phyloP scores from a whole-genome alignment of 2,797 vertebrate genomes.

The Allochrocebus solatus region DNA sequence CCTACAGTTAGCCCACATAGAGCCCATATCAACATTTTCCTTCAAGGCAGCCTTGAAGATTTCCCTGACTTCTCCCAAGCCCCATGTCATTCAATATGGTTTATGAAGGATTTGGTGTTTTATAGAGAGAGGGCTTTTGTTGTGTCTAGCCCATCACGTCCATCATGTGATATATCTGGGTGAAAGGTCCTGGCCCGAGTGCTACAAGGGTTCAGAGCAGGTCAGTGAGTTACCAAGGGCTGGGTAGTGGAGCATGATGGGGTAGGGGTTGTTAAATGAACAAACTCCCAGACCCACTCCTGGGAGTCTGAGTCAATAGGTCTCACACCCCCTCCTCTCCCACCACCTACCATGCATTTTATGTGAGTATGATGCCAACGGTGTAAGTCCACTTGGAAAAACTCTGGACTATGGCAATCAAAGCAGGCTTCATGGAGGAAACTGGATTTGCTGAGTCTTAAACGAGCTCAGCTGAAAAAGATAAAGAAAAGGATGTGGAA shows the following conservation, averaged over 20 bases:
- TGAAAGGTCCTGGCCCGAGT: not conserved
- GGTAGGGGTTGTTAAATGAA: not conserved
- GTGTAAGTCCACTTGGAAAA: not conserved
- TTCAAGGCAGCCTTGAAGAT: not conserved
- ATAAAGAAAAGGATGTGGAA: not conserved
- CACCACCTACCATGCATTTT: not conserved
- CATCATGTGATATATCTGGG: not conserved
- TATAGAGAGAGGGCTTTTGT: not conserved
- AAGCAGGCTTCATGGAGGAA: not conserved
- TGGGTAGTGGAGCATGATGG: no score
- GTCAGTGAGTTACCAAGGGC: not conserved
- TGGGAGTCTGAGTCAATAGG: not conserved
- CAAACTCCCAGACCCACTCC: not conserved
- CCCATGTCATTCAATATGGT: not conserved
- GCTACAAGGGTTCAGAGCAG: not conserved
- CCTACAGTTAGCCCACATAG: not conserved
- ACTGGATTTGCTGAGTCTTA: not conserved
- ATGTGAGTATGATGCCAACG: not conserved
- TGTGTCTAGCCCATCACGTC: not conserved
- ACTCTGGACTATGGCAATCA: not conserved
- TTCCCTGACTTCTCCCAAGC: not conserved
- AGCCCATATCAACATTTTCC: not conserved
- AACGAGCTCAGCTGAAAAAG: not conserved
- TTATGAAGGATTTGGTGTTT: not conserved
- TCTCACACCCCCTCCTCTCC: not conserved